These are phyloP conservation scores for Hoplias malabaricus DNA, from an alignment of 2,113 vertebrate species.

Conservation along the genomic window DNA sequence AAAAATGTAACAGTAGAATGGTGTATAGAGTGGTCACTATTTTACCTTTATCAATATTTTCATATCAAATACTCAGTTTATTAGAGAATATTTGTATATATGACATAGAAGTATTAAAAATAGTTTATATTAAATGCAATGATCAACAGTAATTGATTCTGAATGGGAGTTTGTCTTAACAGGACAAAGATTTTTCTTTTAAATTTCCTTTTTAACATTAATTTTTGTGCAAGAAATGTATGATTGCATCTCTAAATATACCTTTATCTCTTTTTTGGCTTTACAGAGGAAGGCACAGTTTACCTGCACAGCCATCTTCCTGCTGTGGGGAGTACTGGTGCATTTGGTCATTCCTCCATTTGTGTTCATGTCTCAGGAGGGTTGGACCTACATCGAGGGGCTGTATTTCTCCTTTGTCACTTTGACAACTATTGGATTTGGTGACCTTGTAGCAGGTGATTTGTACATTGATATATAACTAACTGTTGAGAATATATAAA, in stretches of 20 bases:
- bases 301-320: constrained; percentile 92
- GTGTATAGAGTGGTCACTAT: no score
- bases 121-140: no score
- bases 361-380: constrained; percentile 94
- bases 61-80: no score
- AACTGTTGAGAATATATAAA: no score
- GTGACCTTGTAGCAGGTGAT: constrained; percentile 93
- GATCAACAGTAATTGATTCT: no score
- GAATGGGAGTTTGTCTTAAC: no score
- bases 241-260: constrained; percentile 1
- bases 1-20: no score
- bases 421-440: constrained; percentile 95
- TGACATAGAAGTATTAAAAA: no score
- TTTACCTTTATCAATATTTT: no score
- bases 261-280: background rate
- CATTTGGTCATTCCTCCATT: constrained; percentile 94
- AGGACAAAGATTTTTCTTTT: no score
- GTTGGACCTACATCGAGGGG: constrained; percentile 92
- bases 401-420: constrained; percentile 98
- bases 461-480: background rate
- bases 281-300: constrained; percentile 91
- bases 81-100: no score
- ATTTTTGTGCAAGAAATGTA: background rate
- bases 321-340: constrained; percentile 91
- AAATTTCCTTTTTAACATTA: no score